These are phyloP conservation scores for Ditula angustiorana DNA, from an alignment of 2,888 invertebrate species.

Conservation along the genomic window DNA sequence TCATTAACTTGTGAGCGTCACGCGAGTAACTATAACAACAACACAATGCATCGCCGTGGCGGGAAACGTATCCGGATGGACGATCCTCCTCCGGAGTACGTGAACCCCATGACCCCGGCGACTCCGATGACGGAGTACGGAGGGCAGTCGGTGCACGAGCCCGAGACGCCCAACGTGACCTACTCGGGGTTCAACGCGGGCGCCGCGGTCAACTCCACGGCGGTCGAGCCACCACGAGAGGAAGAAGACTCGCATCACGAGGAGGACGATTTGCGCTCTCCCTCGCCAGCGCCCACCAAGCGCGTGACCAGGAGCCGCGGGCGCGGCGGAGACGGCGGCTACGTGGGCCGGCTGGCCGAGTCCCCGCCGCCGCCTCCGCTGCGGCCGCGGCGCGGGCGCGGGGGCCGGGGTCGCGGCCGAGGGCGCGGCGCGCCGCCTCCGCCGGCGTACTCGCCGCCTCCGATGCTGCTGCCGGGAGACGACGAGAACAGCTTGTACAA, in stretches of 20 bases:
- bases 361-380: conserved; percentile 78
- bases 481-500: conserved; percentile 95
- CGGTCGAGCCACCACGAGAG: conserved; percentile 65
- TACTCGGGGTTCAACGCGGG: conserved; percentile 75
- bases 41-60: conserved; percentile 91
- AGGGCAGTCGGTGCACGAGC: conserved; percentile 80
- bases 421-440: conserved; percentile 77
- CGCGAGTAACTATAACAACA: conserved; percentile 14
- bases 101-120: conserved; percentile 87
- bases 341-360: conserved; percentile 79
- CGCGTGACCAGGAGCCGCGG: conserved; percentile 88
- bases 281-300: conserved; percentile 85
- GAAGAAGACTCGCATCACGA: conserved; percentile 69
- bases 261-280: conserved; percentile 80
- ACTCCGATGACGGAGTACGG: conserved; percentile 85
- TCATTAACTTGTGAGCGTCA: conserved; percentile 8
- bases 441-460: conserved; percentile 81
- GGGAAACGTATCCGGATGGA: conserved; percentile 97
- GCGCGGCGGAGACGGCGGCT: conserved; percentile 81
- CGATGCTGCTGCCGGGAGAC: conserved; percentile 85
- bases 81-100: conserved; percentile 95
- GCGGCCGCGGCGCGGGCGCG: conserved; percentile 66
- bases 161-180: conserved; percentile 75
- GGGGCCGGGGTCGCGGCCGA: conserved; percentile 72
- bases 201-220: conserved; percentile 67